Percentiles rank a stretch among this genome's conserved stretches.
Evolutionary conservation across 2,888 invertebrate genomes (phyloP).

Genomic region (Clostera curtula): DNA sequence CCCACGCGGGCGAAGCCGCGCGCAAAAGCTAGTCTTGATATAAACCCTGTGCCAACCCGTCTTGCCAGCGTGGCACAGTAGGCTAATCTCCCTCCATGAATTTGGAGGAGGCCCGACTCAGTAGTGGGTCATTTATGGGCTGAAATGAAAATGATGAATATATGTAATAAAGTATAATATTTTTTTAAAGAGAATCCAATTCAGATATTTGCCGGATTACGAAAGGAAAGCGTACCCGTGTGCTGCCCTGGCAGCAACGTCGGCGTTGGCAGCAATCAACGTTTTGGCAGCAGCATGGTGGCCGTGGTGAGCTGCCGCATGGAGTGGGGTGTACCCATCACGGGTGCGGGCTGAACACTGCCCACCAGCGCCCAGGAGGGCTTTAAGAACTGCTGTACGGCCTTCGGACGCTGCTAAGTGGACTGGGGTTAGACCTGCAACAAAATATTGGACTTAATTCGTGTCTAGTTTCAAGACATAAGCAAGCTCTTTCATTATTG

Average conservation of each 20-base stretch:
- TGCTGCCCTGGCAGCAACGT: conserved; percentile 85
- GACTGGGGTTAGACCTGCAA: conserved; percentile 88
- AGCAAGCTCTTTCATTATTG: neutral
- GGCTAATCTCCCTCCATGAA: too few relatives aligned
- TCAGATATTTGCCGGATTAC: too few relatives aligned
- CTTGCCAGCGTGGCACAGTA: too few relatives aligned
- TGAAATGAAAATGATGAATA: too few relatives aligned
- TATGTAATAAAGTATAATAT: too few relatives aligned
- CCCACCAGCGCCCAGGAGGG: conserved; percentile 86
- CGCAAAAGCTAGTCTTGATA: too few relatives aligned
- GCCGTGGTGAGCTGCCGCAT: conserved; percentile 98
- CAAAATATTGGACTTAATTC: neutral
- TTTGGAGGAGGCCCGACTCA: too few relatives aligned
- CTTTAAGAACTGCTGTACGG: conserved; percentile 87
- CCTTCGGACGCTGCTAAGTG: conserved; percentile 98
- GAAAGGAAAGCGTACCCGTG: conserved; percentile 70
- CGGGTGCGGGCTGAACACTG: conserved; percentile 82
- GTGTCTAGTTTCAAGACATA: neutral
- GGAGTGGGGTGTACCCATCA: conserved; percentile 94
- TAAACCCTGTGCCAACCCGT: too few relatives aligned
- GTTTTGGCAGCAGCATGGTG: conserved; percentile 94
- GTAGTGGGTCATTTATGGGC: too few relatives aligned
- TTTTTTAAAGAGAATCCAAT: too few relatives aligned
- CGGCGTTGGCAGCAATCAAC: conserved; percentile 91
- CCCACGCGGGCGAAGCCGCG: too few relatives aligned